Percentiles rank a stretch among this genome's conserved stretches.
Conservation (phyloP, 2,888 invertebrate genomes). For the Parapristionchus giblindavisi region DNA sequence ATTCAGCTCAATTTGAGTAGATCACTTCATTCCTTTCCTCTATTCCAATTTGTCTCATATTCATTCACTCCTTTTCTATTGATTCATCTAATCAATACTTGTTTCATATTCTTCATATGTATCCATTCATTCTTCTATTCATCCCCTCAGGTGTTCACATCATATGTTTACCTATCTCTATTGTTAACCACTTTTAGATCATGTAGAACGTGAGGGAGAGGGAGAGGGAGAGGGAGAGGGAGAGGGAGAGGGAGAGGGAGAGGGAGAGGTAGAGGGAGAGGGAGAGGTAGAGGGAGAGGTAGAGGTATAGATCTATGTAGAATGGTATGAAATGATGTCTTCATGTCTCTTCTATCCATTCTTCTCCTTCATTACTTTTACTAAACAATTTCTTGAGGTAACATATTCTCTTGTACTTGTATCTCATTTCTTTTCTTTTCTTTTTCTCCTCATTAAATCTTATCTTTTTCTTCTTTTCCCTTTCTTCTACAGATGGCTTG, state of each 20-base stretch:
- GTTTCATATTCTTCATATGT: neutral
- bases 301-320: too few species aligned
- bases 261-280: too few species aligned
- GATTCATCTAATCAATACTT: neutral
- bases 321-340: neutral
- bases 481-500: conserved; percentile 21
- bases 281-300: too few species aligned
- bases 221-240: neutral
- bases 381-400: too few species aligned
- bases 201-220: neutral
- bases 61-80: neutral
- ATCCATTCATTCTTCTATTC: neutral
- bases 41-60: neutral
- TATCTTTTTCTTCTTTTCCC: neutral
- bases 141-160: neutral
- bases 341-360: neutral
- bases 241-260: neutral
- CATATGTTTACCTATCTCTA: too few species aligned
- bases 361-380: neutral
- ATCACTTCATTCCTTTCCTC: too few species aligned
- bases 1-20: too few species aligned
- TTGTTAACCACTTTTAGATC: too few species aligned
- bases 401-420: neutral
- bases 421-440: neutral
- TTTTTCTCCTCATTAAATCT: conserved; percentile 13